These are phyloP conservation scores for Gnathonemus echidnorhynchus DNA, from an alignment of 2,113 vertebrate genomes.

Conservation along the genomic window DNA sequence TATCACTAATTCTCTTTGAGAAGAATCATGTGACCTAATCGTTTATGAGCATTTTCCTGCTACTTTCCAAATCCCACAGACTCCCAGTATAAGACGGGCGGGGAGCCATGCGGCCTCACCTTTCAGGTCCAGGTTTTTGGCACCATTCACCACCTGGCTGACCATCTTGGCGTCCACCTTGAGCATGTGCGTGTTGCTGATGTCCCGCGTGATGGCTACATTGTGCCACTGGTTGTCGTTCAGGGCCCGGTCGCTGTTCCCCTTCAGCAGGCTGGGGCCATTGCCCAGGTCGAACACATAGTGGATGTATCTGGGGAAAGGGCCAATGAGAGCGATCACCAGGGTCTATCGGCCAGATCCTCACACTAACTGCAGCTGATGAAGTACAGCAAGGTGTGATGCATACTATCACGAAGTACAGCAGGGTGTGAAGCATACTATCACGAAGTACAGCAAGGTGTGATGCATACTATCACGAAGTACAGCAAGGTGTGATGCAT, in stretches of 20 bases:
- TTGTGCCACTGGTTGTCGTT: constrained; percentile 98
- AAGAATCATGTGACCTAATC: background rate
- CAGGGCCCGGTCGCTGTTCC: constrained; percentile 85
- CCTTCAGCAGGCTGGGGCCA: constrained; percentile 92
- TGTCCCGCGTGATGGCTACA: constrained; percentile 86
- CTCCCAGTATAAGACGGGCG: background rate
- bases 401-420: no score
- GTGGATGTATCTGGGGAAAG: constrained; percentile 78
- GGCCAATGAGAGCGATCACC: background rate
- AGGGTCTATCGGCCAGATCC: background rate
- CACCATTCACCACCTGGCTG: constrained; percentile 95
- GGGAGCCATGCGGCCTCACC: constrained; percentile 54
- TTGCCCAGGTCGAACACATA: constrained; percentile 95
- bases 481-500: no score
- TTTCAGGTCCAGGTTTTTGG: constrained; percentile 97
- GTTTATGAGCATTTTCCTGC: background rate
- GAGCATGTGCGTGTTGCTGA: constrained; percentile 86
- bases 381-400: background rate
- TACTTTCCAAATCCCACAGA: background rate
- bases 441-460: no score
- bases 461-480: no score
- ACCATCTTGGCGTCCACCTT: constrained; percentile 89
- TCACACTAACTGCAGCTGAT: background rate
- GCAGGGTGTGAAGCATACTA: no score
- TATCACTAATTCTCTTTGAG: background rate